Conservation (phyloP, 64 coral and sea anemone species). For the Montipora sp. region DNA sequence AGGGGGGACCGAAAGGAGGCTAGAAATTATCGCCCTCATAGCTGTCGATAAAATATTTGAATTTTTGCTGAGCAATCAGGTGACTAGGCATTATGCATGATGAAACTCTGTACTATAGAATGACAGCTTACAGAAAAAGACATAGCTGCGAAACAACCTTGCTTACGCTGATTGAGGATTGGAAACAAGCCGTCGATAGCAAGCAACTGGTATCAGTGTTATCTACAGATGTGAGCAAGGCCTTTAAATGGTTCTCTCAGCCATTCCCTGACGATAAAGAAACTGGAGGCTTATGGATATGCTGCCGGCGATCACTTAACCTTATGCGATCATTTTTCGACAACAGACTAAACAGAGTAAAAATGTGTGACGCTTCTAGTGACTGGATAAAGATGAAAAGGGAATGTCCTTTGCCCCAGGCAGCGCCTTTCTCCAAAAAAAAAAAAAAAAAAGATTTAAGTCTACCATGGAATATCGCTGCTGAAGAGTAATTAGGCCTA, state of each 20-base stretch:
- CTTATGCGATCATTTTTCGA: too few species aligned
- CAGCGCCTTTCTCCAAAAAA: too few species aligned
- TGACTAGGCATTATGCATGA: background rate
- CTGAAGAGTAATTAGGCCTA: too few species aligned
- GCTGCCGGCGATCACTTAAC: too few species aligned
- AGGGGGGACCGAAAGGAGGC: background rate
- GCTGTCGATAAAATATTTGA: slow-evolving; percentile 30
- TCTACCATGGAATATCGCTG: too few species aligned
- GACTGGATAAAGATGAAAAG: too few species aligned
- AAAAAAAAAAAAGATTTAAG: too few species aligned
- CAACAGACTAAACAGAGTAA: too few species aligned
- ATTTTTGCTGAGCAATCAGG: background rate
- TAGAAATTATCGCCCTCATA: slow-evolving; percentile 19
- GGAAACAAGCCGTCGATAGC: slow-evolving; percentile 1
- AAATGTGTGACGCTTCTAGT: too few species aligned
- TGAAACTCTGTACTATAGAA: background rate
- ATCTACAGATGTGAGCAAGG: background rate
- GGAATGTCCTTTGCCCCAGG: too few species aligned
- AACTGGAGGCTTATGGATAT: slow-evolving; percentile 24
- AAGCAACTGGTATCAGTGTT: background rate
- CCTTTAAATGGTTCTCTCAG: background rate
- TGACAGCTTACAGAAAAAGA: background rate
- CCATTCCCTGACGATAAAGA: background rate
- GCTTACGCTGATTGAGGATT: background rate
- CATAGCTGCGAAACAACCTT: slow-evolving; percentile 2